These are phyloP conservation scores for Palythoa caribaeorum DNA, from an alignment of 92 coral and sea anemone species.

Conservation along the genomic window DNA sequence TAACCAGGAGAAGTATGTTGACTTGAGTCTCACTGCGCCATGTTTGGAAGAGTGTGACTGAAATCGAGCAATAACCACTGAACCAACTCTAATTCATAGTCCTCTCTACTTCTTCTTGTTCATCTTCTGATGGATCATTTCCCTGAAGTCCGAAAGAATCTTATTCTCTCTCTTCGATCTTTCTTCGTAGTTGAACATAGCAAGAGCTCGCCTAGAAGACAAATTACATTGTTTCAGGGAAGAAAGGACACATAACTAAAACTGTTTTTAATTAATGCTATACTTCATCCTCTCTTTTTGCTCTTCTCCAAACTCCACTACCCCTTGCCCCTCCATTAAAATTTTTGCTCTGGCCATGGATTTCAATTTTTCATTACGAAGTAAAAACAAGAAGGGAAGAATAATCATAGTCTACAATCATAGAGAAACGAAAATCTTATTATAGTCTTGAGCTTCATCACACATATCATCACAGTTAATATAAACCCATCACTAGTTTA, in stretches of 20 bases:
- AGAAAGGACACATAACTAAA: not conserved
- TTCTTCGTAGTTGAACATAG: slow-evolving; percentile 99
- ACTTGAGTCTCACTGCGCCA: not conserved
- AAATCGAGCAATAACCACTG: not conserved
- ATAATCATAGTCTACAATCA: no score
- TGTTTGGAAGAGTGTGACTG: not conserved
- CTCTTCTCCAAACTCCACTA: not conserved
- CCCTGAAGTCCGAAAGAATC: slow-evolving; percentile 97
- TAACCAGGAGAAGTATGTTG: not conserved
- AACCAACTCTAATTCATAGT: not conserved
- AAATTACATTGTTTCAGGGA: not conserved
- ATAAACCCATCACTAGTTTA: no score
- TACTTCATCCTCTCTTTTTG: not conserved
- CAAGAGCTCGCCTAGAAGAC: slow-evolving; percentile 90
- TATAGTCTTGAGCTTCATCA: no score
- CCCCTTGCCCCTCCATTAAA: not conserved
- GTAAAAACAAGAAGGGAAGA: no score
- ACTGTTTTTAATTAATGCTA: no score
- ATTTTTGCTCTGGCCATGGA: no score
- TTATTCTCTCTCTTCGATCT: slow-evolving; percentile 99
- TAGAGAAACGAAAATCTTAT: no score
- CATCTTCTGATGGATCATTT: slow-evolving; percentile 94
- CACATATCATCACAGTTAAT: no score
- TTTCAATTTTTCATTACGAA: no score
- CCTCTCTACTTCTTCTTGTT: slow-evolving; percentile 74